Percentiles rank a stretch among this genome's conserved stretches.
These are phyloP conservation scores for Microcebus griseorufus DNA, from an alignment of 2,113 vertebrate genomes.

Conservation along the genomic window DNA sequence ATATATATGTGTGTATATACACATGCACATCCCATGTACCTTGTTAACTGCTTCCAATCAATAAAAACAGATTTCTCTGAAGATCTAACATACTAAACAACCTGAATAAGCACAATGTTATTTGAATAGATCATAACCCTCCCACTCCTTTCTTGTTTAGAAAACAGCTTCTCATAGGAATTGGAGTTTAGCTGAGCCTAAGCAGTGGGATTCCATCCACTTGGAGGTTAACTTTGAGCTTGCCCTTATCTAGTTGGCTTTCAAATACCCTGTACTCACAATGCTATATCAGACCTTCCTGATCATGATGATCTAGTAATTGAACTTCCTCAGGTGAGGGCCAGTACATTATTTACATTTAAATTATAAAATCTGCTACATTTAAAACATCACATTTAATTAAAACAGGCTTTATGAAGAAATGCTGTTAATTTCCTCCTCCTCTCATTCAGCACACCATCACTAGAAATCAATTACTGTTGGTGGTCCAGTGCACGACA, in stretches of 20 bases:
- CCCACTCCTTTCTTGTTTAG: slow-evolving; percentile 29
- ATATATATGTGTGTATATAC: too few relatives aligned
- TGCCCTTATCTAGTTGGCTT: slow-evolving; percentile 48
- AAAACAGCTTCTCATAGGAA: slow-evolving; percentile 54
- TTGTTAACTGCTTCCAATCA: slow-evolving; percentile 78
- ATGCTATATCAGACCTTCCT: slow-evolving; percentile 11
- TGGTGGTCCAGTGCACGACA: slow-evolving; percentile 68
- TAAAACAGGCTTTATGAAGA: slow-evolving; percentile 66
- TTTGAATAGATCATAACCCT: slow-evolving; percentile 41
- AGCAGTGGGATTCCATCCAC: slow-evolving; percentile 42
- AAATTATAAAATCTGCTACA: slow-evolving; percentile 78
- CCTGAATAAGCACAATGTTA: slow-evolving; percentile 70
- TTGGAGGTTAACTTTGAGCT: slow-evolving; percentile 76
- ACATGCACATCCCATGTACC: slow-evolving; percentile 59
- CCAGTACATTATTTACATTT: slow-evolving; percentile 66
- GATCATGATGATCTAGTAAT: slow-evolving; percentile 55
- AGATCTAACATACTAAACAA: slow-evolving; percentile 69
- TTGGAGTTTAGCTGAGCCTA: slow-evolving; percentile 36
- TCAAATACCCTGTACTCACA: slow-evolving; percentile 48
- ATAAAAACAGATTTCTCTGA: slow-evolving; percentile 66
- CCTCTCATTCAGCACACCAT: slow-evolving; percentile 66
- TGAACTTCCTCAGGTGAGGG: slow-evolving; percentile 55
- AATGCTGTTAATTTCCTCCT: slow-evolving; percentile 74
- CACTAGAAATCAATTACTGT: slow-evolving; percentile 81
- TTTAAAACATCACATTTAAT: slow-evolving; percentile 81